phyloP scores from a whole-genome alignment of 2,113 vertebrate species.

The Pyxicephalus adspersus region DNA sequence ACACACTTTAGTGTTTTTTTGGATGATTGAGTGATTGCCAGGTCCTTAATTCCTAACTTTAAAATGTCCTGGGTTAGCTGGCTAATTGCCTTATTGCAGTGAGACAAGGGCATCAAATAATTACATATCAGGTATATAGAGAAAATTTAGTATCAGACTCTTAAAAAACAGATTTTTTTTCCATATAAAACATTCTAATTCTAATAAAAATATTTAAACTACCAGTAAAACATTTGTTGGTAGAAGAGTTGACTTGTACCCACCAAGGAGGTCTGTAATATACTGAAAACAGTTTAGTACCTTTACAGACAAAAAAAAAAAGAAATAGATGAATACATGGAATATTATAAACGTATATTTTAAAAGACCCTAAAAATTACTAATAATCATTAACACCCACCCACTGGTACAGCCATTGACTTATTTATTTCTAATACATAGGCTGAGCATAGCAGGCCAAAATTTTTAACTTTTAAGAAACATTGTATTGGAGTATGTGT shows the following conservation, averaged over 20 bases:
- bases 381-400: conserved; percentile 12
- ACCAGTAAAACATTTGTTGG: not conserved
- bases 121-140: no score
- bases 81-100: no score
- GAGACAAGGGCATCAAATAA: no score
- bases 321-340: not conserved
- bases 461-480: conserved; percentile 20
- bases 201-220: not conserved
- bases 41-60: no score
- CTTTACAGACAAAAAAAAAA: conserved; percentile 40
- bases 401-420: not conserved
- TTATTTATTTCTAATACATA: not conserved
- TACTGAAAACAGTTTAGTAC: conserved; percentile 1
- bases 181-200: no score
- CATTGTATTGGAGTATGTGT: conserved; percentile 42
- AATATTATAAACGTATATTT: conserved; percentile 4
- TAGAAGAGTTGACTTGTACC: not conserved
- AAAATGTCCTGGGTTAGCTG: no score
- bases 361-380: conserved; percentile 33
- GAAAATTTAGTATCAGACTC: no score
- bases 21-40: no score
- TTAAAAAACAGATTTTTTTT: no score
- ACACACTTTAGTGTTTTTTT: no score
- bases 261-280: not conserved
- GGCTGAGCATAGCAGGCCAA: not conserved